Evolutionary conservation across 2,113 vertebrate species (phyloP), one percentile per base, ranked within the genome.

Genomic region (Meles meles): DNA sequence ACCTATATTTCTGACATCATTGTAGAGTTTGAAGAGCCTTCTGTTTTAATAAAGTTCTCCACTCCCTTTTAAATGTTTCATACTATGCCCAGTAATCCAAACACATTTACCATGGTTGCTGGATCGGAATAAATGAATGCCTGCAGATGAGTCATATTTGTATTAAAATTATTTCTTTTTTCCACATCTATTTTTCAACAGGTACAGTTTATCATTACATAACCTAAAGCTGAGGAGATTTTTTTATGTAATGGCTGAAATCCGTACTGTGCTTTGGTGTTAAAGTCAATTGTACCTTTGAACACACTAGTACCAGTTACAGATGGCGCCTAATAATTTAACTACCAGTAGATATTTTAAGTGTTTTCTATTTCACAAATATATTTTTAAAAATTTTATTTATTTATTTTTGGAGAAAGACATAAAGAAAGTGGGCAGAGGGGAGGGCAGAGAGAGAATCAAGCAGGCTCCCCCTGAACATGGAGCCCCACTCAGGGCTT

Each of bases 1-100:
- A 98, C 97, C 98, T 98, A 77, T 97, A 82, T 98, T 98, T 83
- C 96, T 99, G 99, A 98, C 98, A 98, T 98, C 98, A 98, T 96
- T 59, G 93, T 97, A 63, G 94, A 97, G 88, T 83, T 93, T 82
- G 88, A 98, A 97, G 97, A 98, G 94, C 97, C 97, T 98, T 98
- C 98, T 98, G 97, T 98, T 98, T 98, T 93, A 98, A 97, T 97
- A 98, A 96, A 88, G 94, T 67, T 23, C 94, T 98, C 98, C 97
- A 96, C 94, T 98, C 97, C 96, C 98, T 98, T 98, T 97, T 55
- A 97, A 97, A 95, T n/a, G 25, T 55, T 87, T 69, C 69, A 0
- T 29, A 59, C 67, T 84, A 47, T 92, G 81, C 57, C 72, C 1
- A 44, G 61, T 86, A 90, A 95, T 90, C 71, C 76, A 97, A 97